phyloP scores from a whole-genome alignment of 2,888 invertebrate species.

The Orchesellides sinensis region DNA sequence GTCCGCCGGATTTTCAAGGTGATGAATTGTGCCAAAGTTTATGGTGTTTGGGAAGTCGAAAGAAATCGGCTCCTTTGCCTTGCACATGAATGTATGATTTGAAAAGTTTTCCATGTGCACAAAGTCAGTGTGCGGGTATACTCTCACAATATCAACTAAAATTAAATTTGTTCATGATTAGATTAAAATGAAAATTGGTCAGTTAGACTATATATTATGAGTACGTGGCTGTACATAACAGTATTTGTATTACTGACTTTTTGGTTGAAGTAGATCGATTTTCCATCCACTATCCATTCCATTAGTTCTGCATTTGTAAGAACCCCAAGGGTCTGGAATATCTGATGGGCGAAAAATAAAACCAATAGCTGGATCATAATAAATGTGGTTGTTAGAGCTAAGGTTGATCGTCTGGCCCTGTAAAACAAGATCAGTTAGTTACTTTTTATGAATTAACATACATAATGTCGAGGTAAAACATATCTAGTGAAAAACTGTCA shows the following conservation, averaged over 20 bases:
- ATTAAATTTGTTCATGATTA: constrained; percentile 18
- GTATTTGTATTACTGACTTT: constrained; percentile 54
- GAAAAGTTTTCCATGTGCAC: constrained; percentile 63
- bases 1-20: constrained; percentile 58
- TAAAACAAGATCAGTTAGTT: too few relatives aligned
- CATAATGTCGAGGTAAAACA: too few relatives aligned
- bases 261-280: constrained; percentile 70
- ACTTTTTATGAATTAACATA: too few relatives aligned
- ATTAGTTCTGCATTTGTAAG: constrained; percentile 71
- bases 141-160: constrained; percentile 58
- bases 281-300: constrained; percentile 70
- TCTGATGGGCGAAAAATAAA: constrained; percentile 65
- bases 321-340: constrained; percentile 67
- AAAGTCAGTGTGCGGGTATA: constrained; percentile 45
- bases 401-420: constrained; percentile 64
- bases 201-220: too few relatives aligned
- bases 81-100: constrained; percentile 71
- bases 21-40: constrained; percentile 65
- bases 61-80: constrained; percentile 64
- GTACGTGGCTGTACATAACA: background rate
- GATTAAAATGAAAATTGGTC: background rate
- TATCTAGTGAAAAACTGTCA: background rate
- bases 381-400: constrained; percentile 55
- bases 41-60: constrained; percentile 69
- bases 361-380: constrained; percentile 70